phyloP scores from a whole-genome alignment of 2,113 vertebrate species.

The Actenoides hombroni region DNA sequence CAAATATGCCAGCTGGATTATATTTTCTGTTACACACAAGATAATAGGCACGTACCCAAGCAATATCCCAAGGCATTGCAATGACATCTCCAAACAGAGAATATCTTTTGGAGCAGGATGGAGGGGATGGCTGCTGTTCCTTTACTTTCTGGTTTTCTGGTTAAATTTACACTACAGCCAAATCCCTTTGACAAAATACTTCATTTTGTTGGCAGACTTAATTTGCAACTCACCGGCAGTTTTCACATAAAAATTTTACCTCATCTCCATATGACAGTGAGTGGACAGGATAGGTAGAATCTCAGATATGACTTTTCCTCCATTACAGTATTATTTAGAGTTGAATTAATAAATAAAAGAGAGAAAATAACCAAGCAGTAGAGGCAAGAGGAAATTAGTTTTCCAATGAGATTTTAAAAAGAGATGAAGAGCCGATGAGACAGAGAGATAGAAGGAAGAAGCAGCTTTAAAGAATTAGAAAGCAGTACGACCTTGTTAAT shows the following conservation, averaged over 20 bases:
- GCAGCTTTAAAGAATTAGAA: constrained; percentile 12
- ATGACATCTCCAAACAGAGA: neutral
- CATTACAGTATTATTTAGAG: neutral
- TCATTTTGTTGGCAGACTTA: neutral
- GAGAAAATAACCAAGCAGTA: neutral
- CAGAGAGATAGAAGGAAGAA: neutral
- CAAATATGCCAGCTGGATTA: neutral
- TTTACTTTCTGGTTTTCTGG: neutral
- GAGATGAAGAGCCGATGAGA: neutral
- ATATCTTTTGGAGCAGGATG: neutral
- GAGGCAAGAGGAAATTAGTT: constrained; percentile 20
- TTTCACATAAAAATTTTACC: neutral
- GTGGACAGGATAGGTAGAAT: neutral
- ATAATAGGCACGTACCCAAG: neutral
- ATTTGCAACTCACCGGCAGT: neutral
- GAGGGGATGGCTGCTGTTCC: neutral
- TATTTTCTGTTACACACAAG: neutral
- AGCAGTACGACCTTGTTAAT: constrained; percentile 25
- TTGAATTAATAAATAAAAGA: constrained; percentile 12
- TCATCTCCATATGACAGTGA: neutral
- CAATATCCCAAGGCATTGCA: neutral
- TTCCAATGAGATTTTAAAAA: constrained; percentile 26
- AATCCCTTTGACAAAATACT: neutral
- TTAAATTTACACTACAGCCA: neutral
- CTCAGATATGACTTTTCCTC: neutral